Conservation (phyloP, 2,888 invertebrate genomes). For the Prenolepis imparis region DNA sequence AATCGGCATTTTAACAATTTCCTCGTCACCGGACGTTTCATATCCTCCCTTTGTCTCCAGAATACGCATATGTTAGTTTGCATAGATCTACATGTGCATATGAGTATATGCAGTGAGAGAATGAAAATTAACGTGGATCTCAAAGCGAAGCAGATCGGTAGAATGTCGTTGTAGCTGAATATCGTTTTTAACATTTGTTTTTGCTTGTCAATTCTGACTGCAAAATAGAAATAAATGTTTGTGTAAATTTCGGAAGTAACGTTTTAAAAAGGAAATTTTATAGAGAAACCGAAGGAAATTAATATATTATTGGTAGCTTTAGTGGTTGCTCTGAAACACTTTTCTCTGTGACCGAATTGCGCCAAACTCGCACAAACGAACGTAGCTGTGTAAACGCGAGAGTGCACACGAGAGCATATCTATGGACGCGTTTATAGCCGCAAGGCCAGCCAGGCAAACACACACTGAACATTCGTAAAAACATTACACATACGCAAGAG, state of each 20-base stretch:
- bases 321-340: constrained; percentile 23
- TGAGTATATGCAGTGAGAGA: neutral
- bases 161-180: neutral
- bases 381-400: constrained; percentile 1
- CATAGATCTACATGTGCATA: constrained; percentile 11
- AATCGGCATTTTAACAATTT: constrained; percentile 60
- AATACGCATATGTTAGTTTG: constrained; percentile 18
- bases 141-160: neutral
- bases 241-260: neutral
- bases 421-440: constrained; percentile 26
- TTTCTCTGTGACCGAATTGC: constrained; percentile 35
- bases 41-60: constrained; percentile 55
- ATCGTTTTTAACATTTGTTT: neutral
- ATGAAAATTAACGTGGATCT: neutral
- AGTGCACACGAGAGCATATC: constrained; percentile 25
- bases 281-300: constrained; percentile 28
- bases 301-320: constrained; percentile 30
- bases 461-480: constrained; percentile 42
- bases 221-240: neutral
- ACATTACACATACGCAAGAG: constrained; percentile 28
- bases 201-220: neutral
- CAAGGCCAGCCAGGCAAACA: constrained; percentile 37
- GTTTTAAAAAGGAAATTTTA: neutral
- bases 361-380: constrained; percentile 20
- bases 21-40: constrained; percentile 62